Evolutionary conservation across 2,888 invertebrate genomes (phyloP), one percentile per base, ranked within the genome.

Genomic region (Dione juno): DNA sequence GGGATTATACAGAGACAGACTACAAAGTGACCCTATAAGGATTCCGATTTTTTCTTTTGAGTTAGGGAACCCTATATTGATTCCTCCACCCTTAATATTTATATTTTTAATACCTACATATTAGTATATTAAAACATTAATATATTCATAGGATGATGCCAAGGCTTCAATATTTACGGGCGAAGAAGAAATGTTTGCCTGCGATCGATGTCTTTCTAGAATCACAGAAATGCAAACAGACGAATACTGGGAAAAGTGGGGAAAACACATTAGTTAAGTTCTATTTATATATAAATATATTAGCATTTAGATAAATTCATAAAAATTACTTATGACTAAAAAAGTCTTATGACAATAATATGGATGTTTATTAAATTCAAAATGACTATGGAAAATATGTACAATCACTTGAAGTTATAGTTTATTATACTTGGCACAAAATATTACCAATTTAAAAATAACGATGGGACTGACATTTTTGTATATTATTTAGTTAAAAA

Each of bases 101-200:
- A 28, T 28, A n/a, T 28, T 28, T 28, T 2, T 28, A 28, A 28
- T 28, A n/a, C n/a, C n/a, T n/a, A n/a, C n/a, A n/a, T 28, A 28
- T 5, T 28, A 28, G 5, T 28, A 28, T 28, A 5, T 28, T 28
- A 2, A 28, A 28, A 28, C 28, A 28, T 28, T 11, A 0, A 45
- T 41, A 64, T 3, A 37, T 19, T 45, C 16, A 0, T 48, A 97
- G 97, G 95, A 95, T 68, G 95, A 96, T 81, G 95, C 97, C 21
- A 94, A 95, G 75, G 97, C 98, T 5, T 98, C 97, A 81, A 96
- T 99, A 78, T 99, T 99, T 82, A 99, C 98, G 0, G 99, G 99
- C 0, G 98, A 98, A 86, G 99, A 99, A 88, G 99, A 99, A 92
- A 92, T 98, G 80, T 99, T 99, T 89, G 99, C 99, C 0, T 98